Percentiles rank a stretch among this genome's conserved stretches.
These are phyloP conservation scores for Anastatus disparis DNA, from an alignment of 1,140 invertebrate genomes.

Conservation along the genomic window DNA sequence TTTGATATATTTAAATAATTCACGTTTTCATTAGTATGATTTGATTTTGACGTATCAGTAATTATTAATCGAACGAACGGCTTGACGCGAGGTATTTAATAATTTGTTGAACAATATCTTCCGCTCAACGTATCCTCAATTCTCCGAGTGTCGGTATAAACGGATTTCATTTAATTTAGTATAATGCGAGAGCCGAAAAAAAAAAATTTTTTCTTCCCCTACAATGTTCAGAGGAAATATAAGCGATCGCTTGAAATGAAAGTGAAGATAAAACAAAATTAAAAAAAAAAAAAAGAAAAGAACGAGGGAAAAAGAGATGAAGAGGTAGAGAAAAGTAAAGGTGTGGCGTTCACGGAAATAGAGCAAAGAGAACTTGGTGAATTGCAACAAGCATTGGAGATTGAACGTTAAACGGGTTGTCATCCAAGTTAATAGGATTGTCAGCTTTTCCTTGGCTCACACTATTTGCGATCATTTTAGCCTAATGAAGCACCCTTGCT, in stretches of 20 bases:
- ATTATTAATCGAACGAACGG: too few relatives aligned
- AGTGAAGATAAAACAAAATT: background rate
- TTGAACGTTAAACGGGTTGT: slow-evolving; percentile 47
- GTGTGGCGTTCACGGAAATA: slow-evolving; percentile 39
- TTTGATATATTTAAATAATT: too few relatives aligned
- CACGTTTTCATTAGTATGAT: too few relatives aligned
- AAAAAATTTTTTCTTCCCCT: background rate
- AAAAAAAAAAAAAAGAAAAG: background rate
- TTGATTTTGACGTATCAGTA: too few relatives aligned
- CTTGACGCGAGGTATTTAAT: too few relatives aligned
- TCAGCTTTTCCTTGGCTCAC: slow-evolving; percentile 43
- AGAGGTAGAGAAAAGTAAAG: background rate
- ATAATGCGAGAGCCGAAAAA: background rate
- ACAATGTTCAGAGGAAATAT: slow-evolving; percentile 1
- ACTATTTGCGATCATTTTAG: slow-evolving; percentile 43
- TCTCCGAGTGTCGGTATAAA: background rate
- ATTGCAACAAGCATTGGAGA: slow-evolving; percentile 42
- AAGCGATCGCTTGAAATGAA: slow-evolving; percentile 26
- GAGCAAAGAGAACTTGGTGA: slow-evolving; percentile 42
- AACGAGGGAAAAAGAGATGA: background rate
- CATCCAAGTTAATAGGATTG: slow-evolving; percentile 45
- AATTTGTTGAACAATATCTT: too few relatives aligned
- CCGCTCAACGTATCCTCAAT: background rate
- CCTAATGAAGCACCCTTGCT: slow-evolving; percentile 49
- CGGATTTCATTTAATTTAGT: background rate